Percentiles rank a stretch among this genome's conserved stretches.
phyloP scores from a whole-genome alignment of 2,888 invertebrate genomes.

The Acrobasis consociella region DNA sequence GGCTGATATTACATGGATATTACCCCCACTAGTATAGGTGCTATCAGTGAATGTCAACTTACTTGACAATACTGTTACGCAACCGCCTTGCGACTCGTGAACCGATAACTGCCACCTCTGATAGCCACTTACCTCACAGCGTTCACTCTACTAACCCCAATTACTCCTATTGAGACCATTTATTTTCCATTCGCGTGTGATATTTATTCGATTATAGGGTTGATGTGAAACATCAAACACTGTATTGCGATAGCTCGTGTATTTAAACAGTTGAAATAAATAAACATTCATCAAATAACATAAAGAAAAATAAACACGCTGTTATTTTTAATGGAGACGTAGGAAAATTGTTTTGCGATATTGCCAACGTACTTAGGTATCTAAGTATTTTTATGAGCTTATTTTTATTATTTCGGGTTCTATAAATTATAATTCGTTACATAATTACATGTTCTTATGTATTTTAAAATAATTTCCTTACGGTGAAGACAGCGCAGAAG shows the following conservation, averaged over 20 bases:
- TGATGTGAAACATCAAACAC: background rate
- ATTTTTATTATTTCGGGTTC: no score
- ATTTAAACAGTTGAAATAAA: background rate
- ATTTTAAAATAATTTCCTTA: no score
- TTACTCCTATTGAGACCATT: conserved; percentile 11
- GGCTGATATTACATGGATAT: no score
- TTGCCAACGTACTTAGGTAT: no score
- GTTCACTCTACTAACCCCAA: conserved; percentile 12
- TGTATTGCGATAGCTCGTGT: background rate
- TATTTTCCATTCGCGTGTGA: conserved; percentile 10
- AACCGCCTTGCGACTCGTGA: background rate
- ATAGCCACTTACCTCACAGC: conserved; percentile 16
- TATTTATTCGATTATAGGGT: background rate
- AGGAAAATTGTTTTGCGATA: no score
- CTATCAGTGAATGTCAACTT: conserved; percentile 3
- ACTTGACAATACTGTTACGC: conserved; percentile 6
- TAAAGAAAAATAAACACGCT: background rate
- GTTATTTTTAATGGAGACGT: background rate
- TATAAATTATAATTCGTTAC: no score
- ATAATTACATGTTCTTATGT: no score
- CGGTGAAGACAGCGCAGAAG: no score
- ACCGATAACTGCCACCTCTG: conserved; percentile 12
- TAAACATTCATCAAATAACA: background rate
- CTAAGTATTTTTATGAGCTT: no score
- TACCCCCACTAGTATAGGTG: no score